These are phyloP conservation scores for Bos taurus DNA, from an alignment of 2,113 vertebrate species.

Conservation along the genomic window DNA sequence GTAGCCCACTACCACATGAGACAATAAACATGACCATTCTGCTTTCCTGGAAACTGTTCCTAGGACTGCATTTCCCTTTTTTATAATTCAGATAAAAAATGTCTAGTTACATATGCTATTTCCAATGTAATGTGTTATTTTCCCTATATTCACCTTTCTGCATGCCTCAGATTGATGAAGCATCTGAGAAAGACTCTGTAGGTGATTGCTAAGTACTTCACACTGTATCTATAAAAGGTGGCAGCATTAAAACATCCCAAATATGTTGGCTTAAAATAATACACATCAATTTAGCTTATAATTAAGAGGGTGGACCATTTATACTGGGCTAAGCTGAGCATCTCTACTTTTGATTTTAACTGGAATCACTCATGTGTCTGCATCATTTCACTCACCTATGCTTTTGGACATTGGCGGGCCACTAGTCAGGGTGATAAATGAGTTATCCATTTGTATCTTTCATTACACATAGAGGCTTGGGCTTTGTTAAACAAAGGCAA, in stretches of 20 bases:
- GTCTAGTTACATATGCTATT: background rate
- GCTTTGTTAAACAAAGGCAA: background rate
- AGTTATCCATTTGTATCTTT: background rate
- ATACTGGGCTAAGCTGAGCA: background rate
- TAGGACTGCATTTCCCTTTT: background rate
- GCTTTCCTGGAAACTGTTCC: background rate
- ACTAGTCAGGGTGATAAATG: background rate
- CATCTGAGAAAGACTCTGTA: background rate
- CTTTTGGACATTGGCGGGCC: background rate
- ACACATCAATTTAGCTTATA: background rate
- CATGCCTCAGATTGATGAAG: background rate
- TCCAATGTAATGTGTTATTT: background rate
- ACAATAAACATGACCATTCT: background rate
- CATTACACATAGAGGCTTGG: background rate
- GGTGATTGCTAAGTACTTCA: background rate
- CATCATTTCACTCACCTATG: background rate
- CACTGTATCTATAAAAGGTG: background rate
- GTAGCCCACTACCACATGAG: background rate
- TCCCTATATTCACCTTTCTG: background rate
- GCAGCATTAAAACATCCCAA: background rate
- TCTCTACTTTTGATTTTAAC: background rate
- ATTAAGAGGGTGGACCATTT: background rate
- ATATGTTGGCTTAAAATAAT: background rate
- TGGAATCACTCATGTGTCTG: background rate
- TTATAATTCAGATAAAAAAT: background rate